Evolutionary conservation across 2,888 invertebrate genomes (phyloP).

Genomic region (Geotrupes spiniger): DNA sequence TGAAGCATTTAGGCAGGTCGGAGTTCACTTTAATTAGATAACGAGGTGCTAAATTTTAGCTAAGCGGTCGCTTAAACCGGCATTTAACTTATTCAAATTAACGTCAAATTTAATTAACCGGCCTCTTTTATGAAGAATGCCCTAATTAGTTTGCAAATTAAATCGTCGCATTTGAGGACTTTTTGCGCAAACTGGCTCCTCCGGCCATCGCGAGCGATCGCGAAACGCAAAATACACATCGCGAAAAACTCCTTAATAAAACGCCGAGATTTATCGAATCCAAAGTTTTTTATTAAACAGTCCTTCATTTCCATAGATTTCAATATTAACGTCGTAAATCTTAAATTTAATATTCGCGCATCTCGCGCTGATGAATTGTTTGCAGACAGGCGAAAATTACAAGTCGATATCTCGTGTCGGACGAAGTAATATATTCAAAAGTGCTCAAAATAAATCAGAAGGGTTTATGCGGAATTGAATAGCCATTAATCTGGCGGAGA

Average conservation of each 20-base stretch:
- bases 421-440: conserved; percentile 28
- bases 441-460: conserved; percentile 31
- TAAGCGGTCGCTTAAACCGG: too few relatives aligned
- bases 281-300: too few relatives aligned
- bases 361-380: conserved; percentile 11
- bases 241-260: too few relatives aligned
- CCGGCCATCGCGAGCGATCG: conserved; percentile 10
- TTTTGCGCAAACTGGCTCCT: too few relatives aligned
- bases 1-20: too few relatives aligned
- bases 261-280: too few relatives aligned
- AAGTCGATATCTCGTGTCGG: conserved; percentile 7
- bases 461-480: conserved; percentile 30
- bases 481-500: conserved; percentile 30
- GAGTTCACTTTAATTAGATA: too few relatives aligned
- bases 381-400: conserved; percentile 8
- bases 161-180: conserved; percentile 10
- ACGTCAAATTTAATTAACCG: too few relatives aligned
- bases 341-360: conserved; percentile 20
- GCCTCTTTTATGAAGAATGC: too few relatives aligned
- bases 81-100: too few relatives aligned
- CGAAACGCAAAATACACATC: conserved; percentile 13
- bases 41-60: too few relatives aligned
- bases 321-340: conserved; percentile 21
- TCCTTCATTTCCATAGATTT: conserved; percentile 5
- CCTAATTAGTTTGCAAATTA: conserved; percentile 9